These are phyloP conservation scores for Amblyopsis rosae DNA, from an alignment of 2,113 vertebrate genomes.

Conservation along the genomic window DNA sequence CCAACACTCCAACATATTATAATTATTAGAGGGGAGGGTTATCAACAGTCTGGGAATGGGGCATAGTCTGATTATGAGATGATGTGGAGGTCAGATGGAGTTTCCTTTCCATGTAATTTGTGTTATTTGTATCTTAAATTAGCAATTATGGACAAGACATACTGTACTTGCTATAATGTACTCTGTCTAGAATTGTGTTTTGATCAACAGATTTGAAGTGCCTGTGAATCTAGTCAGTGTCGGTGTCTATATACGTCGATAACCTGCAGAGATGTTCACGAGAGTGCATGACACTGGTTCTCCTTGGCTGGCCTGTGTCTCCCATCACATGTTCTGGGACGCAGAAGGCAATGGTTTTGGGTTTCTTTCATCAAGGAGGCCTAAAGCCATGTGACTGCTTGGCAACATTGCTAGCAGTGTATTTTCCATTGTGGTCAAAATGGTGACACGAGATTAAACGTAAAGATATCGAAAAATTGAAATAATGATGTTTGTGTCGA, in stretches of 20 bases:
- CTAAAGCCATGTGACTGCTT: slow-evolving; percentile 68
- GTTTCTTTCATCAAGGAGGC: slow-evolving; percentile 73
- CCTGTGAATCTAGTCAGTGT: background rate
- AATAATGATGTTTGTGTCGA: too few species aligned
- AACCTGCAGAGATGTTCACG: slow-evolving; percentile 7
- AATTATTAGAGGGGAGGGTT: too few species aligned
- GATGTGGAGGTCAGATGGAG: background rate
- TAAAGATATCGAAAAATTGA: too few species aligned
- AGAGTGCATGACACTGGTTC: slow-evolving; percentile 17
- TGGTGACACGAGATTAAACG: slow-evolving; percentile 60
- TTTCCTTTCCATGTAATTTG: background rate
- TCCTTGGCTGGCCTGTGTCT: slow-evolving; percentile 34
- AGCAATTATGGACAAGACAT: background rate
- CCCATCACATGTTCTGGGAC: slow-evolving; percentile 76
- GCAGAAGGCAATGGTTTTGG: slow-evolving; percentile 76
- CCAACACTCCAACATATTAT: too few species aligned
- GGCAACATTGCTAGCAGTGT: slow-evolving; percentile 35
- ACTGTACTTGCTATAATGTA: background rate
- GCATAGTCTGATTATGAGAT: background rate
- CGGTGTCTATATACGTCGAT: background rate
- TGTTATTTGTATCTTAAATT: background rate
- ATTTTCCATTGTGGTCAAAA: slow-evolving; percentile 64
- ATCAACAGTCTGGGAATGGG: too few species aligned
- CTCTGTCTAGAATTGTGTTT: background rate
- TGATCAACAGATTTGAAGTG: background rate